Conservation (phyloP, 2,888 invertebrate species). For the Ornithoptera alexandrae region DNA sequence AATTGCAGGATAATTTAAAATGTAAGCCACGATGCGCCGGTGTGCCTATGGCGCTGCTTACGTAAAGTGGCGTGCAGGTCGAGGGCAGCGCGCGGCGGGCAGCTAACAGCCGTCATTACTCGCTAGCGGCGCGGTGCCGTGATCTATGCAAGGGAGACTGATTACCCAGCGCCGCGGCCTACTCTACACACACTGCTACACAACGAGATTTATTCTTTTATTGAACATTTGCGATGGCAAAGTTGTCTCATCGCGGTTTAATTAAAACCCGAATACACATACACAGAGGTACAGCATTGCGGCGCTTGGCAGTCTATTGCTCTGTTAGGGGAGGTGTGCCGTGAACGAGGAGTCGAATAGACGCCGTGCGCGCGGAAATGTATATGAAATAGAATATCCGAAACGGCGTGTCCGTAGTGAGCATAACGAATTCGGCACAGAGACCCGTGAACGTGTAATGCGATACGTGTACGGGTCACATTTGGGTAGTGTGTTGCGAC, state of each 20-base stretch:
- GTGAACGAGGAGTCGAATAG: background rate
- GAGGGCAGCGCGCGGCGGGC: slow-evolving; percentile 47
- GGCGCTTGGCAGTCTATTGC: too few species aligned
- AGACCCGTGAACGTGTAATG: slow-evolving; percentile 60
- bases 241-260: too few species aligned
- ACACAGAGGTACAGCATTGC: too few species aligned
- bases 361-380: background rate
- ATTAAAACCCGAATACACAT: too few species aligned
- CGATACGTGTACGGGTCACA: slow-evolving; percentile 77
- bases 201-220: too few species aligned
- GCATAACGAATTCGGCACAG: slow-evolving; percentile 44
- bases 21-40: slow-evolving; percentile 26
- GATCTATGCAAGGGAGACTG: slow-evolving; percentile 30
- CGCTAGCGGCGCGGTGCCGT: slow-evolving; percentile 38
- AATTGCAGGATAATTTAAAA: slow-evolving; percentile 17
- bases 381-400: background rate
- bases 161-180: background rate
- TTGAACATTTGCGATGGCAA: too few species aligned
- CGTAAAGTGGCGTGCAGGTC: slow-evolving; percentile 56
- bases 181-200: too few species aligned
- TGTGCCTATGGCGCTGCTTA: slow-evolving; percentile 47
- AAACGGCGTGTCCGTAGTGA: slow-evolving; percentile 9
- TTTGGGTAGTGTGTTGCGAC: slow-evolving; percentile 78
- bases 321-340: background rate
- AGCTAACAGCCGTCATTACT: slow-evolving; percentile 54